Percentiles rank a stretch among this genome's conserved stretches.
These are phyloP conservation scores for Trachymyrmex septentrionalis DNA, from an alignment of 1,140 invertebrate genomes.

Conservation along the genomic window DNA sequence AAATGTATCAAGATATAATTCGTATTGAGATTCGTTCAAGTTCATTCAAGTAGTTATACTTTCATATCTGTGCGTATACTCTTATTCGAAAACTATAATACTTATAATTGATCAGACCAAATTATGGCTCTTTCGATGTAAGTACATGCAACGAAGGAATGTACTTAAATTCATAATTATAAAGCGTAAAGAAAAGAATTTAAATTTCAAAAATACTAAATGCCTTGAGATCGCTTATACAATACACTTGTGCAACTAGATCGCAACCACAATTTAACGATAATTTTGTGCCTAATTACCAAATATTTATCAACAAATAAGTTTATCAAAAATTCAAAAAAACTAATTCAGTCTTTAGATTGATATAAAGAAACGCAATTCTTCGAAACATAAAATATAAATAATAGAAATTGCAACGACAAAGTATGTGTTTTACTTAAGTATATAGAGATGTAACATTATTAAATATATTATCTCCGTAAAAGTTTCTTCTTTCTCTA, in stretches of 20 bases:
- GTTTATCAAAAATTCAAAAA: slow-evolving; percentile 47
- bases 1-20: slow-evolving; percentile 20
- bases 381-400: slow-evolving; percentile 34
- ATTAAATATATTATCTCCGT: neutral
- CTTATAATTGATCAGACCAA: slow-evolving; percentile 14
- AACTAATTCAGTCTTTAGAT: slow-evolving; percentile 52
- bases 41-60: slow-evolving; percentile 11
- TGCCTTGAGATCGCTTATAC: slow-evolving; percentile 38
- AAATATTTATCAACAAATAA: slow-evolving; percentile 51
- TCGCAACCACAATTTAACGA: neutral
- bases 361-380: slow-evolving; percentile 55
- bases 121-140: neutral
- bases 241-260: slow-evolving; percentile 15
- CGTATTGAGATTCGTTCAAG: slow-evolving; percentile 6
- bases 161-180: slow-evolving; percentile 29
- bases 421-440: slow-evolving; percentile 13
- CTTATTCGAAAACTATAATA: slow-evolving; percentile 2
- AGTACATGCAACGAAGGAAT: slow-evolving; percentile 39
- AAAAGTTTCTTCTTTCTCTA: neutral
- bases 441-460: slow-evolving; percentile 18
- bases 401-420: neutral
- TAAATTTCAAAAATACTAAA: slow-evolving; percentile 47
- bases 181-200: neutral
- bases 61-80: neutral
- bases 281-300: neutral